Evolutionary conservation across 2,113 vertebrate species (phyloP), one percentile per base, ranked within the genome.

Genomic region (Passer montanus): DNA sequence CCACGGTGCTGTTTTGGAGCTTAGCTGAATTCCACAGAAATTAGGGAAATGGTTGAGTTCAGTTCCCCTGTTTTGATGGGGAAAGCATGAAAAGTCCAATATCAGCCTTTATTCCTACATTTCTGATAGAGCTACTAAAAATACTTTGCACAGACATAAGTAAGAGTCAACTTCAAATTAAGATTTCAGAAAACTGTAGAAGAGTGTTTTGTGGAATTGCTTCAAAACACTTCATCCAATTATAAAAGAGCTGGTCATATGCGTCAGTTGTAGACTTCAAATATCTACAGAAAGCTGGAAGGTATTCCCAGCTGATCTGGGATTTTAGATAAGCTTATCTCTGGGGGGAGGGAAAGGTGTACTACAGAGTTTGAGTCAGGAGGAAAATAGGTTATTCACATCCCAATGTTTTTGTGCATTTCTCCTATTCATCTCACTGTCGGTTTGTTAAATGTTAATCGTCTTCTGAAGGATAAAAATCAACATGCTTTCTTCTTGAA

Each of bases 311-410:
- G 28, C 39, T 92, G 84, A 89, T 58, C 64, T 87, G 66, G 52
- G 76, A 41, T 92, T 92, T 93, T 80, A 84, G 80, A 81, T 93
- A 72, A 72, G n/a, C 49, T 93, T 84, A 60, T 92, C 83, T 90
- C 56, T 35, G 0, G 9, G 8, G 67, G 26, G 11, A 75, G 35
- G 46, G 53, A 93, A 47, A 49, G 31, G 11, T 35, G 30, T 41
- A 49, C 26, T 81, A 44, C 47, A 0, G 2, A 68, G 46, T 92
- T 75, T n/a, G 68, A 85, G 58, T 82, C 49, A 72, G 55, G 68
- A 92, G 53, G 47, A 82, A 87, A 87, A 91, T 9, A n/a, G 39
- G 6, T 59, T 85, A 3, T 43, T 39, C 16, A n/a, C 28, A 21
- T 72, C 37, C 35, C 35, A 26, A 9, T 59, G 1, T 13, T 58